These are phyloP conservation scores for Piscicola geometra DNA, from an alignment of 2,888 invertebrate genomes.

Conservation along the genomic window DNA sequence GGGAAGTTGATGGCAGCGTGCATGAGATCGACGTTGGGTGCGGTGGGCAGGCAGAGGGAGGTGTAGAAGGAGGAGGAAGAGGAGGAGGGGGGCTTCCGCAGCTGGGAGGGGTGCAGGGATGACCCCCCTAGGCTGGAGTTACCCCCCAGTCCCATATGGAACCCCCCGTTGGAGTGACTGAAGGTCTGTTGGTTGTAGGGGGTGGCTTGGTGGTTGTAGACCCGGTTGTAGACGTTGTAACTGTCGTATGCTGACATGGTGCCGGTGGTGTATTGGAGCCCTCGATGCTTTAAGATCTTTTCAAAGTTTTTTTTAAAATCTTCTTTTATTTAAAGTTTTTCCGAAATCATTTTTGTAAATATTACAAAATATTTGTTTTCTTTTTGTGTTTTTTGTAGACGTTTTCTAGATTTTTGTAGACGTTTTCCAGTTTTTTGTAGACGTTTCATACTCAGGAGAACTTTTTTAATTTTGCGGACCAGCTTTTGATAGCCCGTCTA, in stretches of 20 bases:
- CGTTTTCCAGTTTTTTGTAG: no score
- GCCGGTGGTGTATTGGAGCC: not conserved
- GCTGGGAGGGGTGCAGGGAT: not conserved
- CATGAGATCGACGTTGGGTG: slow-evolving; percentile 64
- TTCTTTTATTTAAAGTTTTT: not conserved
- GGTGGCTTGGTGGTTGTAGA: not conserved
- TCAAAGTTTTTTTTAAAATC: no score
- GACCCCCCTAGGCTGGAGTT: not conserved
- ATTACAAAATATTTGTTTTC: slow-evolving; percentile 5
- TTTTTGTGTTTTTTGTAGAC: not conserved
- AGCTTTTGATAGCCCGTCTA: no score
- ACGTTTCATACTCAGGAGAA: no score
- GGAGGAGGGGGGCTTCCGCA: not conserved
- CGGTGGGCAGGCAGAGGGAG: slow-evolving; percentile 31
- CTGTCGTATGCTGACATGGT: slow-evolving; percentile 30
- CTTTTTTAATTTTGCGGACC: no score
- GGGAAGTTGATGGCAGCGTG: slow-evolving; percentile 68
- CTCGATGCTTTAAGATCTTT: no score
- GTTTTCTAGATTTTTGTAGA: not conserved
- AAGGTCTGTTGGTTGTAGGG: slow-evolving; percentile 22
- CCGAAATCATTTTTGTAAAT: not conserved
- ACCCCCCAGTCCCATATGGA: not conserved
- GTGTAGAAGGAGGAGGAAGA: slow-evolving; percentile 32
- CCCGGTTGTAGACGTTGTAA: slow-evolving; percentile 26
- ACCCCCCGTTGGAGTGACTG: not conserved